Evolutionary conservation across 2,113 vertebrate species (phyloP).

Genomic region (Eretmochelys imbricata): DNA sequence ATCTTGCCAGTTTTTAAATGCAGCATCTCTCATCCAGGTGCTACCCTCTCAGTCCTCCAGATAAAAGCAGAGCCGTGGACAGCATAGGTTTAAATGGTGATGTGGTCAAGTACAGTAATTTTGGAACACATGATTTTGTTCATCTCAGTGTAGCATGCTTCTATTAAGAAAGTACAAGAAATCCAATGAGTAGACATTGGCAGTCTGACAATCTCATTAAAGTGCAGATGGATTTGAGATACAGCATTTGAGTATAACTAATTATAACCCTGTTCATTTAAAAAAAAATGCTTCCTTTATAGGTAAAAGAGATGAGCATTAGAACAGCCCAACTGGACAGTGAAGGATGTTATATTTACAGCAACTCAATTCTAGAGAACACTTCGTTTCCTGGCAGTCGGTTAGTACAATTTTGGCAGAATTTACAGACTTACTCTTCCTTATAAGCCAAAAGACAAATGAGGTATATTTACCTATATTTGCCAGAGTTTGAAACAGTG

Average conservation of each 20-base stretch:
- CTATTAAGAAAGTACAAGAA: neutral
- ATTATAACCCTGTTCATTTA: neutral
- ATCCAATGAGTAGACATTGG: neutral
- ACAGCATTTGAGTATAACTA: neutral
- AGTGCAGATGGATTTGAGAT: conserved; percentile 7
- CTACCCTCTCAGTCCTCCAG: no score
- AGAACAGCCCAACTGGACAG: neutral
- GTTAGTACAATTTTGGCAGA: neutral
- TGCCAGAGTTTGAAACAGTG: neutral
- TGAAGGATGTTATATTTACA: conserved; percentile 9
- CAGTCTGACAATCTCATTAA: conserved; percentile 24
- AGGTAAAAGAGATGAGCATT: neutral
- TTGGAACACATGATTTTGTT: neutral
- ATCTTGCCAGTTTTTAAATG: neutral
- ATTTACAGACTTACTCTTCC: neutral
- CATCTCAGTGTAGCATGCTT: neutral
- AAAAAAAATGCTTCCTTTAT: neutral
- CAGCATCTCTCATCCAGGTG: neutral
- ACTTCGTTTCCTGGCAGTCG: neutral
- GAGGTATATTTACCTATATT: neutral
- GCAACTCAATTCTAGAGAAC: neutral
- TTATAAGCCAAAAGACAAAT: neutral
- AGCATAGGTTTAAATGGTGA: neutral
- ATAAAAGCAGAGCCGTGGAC: neutral
- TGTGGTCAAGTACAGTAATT: neutral